phyloP scores from a whole-genome alignment of 1,140 invertebrate species.

The Trichonephila inaurata region DNA sequence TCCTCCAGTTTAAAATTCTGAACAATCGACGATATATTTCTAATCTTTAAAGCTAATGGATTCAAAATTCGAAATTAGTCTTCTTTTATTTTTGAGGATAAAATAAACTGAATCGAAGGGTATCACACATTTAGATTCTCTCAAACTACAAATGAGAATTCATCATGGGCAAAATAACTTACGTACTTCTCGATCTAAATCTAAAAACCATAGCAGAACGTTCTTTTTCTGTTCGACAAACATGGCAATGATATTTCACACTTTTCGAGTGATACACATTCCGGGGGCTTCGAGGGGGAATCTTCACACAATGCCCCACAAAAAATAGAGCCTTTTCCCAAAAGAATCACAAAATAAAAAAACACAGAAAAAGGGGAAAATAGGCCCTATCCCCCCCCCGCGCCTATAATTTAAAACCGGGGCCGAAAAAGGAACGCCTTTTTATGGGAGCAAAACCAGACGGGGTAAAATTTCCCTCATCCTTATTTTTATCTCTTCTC shows the following conservation, averaged over 20 bases:
- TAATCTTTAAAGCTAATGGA: too few relatives aligned
- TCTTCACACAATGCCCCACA: background rate
- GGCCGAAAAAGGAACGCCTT: conserved; percentile 61
- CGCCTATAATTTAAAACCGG: conserved; percentile 62
- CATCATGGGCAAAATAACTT: too few relatives aligned
- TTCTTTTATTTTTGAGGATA: too few relatives aligned
- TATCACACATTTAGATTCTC: too few relatives aligned
- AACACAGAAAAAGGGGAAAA: background rate
- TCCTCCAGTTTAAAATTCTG: too few relatives aligned
- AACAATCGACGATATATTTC: too few relatives aligned
- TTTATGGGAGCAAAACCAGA: conserved; percentile 35
- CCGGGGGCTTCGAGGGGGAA: background rate
- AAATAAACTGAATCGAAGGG: too few relatives aligned
- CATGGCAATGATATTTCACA: background rate
- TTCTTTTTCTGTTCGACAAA: too few relatives aligned
- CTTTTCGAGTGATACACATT: background rate
- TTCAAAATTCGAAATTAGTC: too few relatives aligned
- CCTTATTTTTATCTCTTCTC: conserved; percentile 27
- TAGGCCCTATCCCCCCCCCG: background rate
- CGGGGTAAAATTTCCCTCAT: conserved; percentile 1
- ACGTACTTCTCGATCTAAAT: too few relatives aligned
- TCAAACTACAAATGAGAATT: too few relatives aligned
- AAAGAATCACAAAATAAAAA: background rate
- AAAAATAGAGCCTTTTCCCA: conserved; percentile 41
- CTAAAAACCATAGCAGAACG: too few relatives aligned